These are phyloP conservation scores for Heliconius himera DNA, from an alignment of 1,140 invertebrate species.

Conservation along the genomic window DNA sequence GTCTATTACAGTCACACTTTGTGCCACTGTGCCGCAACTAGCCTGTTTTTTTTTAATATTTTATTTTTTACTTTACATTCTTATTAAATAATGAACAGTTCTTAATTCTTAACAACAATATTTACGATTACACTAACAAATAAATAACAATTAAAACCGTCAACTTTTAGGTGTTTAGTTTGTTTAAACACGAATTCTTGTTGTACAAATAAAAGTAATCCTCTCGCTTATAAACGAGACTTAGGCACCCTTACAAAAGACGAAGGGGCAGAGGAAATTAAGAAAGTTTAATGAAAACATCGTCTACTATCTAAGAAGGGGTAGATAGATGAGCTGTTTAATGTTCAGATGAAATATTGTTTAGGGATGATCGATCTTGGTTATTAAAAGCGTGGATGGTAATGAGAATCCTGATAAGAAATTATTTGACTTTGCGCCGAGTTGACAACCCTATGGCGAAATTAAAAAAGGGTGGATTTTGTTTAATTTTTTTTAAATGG, in stretches of 20 bases:
- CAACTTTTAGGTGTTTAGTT: background rate
- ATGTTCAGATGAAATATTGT: conserved; percentile 16
- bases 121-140: background rate
- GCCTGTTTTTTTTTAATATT: too few species aligned
- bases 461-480: background rate
- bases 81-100: too few species aligned
- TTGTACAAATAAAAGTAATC: conserved; percentile 31
- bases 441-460: background rate
- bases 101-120: too few species aligned
- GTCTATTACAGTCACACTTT: too few species aligned
- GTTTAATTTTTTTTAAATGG: too few species aligned
- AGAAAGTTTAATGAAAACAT: conserved; percentile 65
- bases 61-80: too few species aligned
- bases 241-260: conserved; percentile 26
- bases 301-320: conserved; percentile 21
- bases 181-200: conserved; percentile 2
- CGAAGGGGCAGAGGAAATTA: conserved; percentile 40
- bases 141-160: background rate
- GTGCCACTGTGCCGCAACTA: too few species aligned
- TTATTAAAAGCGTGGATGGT: conserved; percentile 2
- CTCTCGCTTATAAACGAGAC: conserved; percentile 26
- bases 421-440: conserved; percentile 2
- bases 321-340: conserved; percentile 26
- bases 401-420: conserved; percentile 4
- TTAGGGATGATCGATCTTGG: conserved; percentile 14